Evolutionary conservation across 2,797 vertebrate species (phyloP).

Genomic region (Peromyscus attwateri): DNA sequence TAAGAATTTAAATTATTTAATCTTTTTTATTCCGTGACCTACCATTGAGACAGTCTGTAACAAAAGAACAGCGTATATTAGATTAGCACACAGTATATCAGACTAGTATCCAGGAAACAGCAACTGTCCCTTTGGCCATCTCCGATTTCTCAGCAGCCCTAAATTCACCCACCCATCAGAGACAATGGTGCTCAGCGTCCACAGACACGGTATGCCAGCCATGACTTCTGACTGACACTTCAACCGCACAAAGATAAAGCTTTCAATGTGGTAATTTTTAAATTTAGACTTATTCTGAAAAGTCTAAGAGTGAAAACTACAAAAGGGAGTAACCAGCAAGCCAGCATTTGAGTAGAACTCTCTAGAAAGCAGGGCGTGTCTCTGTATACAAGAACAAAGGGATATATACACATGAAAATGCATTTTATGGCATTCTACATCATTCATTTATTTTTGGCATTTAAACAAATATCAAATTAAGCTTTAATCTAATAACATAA

Average conservation of each 20-base stretch:
- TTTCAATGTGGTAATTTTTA: slow-evolving; percentile 88
- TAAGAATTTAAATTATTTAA: slow-evolving; percentile 92
- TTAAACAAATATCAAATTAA: slow-evolving; percentile 87
- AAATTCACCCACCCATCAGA: slow-evolving; percentile 89
- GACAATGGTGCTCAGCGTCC: slow-evolving; percentile 89
- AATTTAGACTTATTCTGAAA: slow-evolving; percentile 89
- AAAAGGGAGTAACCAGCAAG: slow-evolving; percentile 89
- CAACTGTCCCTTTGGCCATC: slow-evolving; percentile 95
- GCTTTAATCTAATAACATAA: slow-evolving; percentile 79
- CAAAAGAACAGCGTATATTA: slow-evolving; percentile 95
- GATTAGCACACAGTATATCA: slow-evolving; percentile 94
- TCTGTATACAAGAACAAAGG: slow-evolving; percentile 57
- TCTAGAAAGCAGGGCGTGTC: slow-evolving; percentile 85
- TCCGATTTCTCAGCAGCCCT: slow-evolving; percentile 89
- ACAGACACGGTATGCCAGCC: slow-evolving; percentile 93
- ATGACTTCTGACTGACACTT: slow-evolving; percentile 87
- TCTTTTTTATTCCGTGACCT: slow-evolving; percentile 96
- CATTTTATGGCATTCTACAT: slow-evolving; percentile 85
- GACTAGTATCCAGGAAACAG: slow-evolving; percentile 93
- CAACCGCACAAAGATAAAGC: slow-evolving; percentile 90
- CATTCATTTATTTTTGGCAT: slow-evolving; percentile 87
- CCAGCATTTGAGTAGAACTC: slow-evolving; percentile 87
- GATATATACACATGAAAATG: slow-evolving; percentile 85
- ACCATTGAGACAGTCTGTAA: slow-evolving; percentile 98
- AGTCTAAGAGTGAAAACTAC: slow-evolving; percentile 88